Evolutionary conservation across 2,113 vertebrate species (phyloP).

Genomic region (Electrona antarctica): DNA sequence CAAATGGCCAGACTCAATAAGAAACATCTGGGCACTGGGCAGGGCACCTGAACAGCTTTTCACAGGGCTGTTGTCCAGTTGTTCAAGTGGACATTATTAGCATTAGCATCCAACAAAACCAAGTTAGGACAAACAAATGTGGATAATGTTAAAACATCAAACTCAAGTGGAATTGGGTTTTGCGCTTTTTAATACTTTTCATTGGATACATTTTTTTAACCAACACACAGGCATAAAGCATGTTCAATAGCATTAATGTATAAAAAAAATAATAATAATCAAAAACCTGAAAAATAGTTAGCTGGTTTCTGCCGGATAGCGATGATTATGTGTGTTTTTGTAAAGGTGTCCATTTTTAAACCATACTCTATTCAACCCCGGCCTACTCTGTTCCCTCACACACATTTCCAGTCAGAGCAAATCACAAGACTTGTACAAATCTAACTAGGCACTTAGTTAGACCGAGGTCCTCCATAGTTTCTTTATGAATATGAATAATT

Average conservation of each 20-base stretch:
- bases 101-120: not conserved
- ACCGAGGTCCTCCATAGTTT: not conserved
- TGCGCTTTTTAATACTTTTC: not conserved
- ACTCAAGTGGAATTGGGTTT: too few species aligned
- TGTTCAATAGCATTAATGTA: not conserved
- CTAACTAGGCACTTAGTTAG: conserved; percentile 50
- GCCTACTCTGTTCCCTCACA: conserved; percentile 40
- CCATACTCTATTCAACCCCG: too few species aligned
- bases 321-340: too few species aligned
- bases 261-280: not conserved
- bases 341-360: too few species aligned
- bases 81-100: not conserved
- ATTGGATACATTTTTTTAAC: not conserved
- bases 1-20: not conserved
- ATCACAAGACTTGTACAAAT: conserved; percentile 10
- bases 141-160: too few species aligned
- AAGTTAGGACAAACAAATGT: not conserved
- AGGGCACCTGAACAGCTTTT: not conserved
- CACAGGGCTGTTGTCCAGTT: not conserved
- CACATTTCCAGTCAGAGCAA: conserved; percentile 31
- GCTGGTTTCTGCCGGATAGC: too few species aligned
- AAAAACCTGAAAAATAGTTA: too few species aligned
- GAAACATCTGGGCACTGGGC: not conserved
- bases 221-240: not conserved
- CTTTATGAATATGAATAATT: conserved; percentile 65